Evolutionary conservation across 1,140 invertebrate genomes (phyloP).

Genomic region (Dinothrombium tinctorium): DNA sequence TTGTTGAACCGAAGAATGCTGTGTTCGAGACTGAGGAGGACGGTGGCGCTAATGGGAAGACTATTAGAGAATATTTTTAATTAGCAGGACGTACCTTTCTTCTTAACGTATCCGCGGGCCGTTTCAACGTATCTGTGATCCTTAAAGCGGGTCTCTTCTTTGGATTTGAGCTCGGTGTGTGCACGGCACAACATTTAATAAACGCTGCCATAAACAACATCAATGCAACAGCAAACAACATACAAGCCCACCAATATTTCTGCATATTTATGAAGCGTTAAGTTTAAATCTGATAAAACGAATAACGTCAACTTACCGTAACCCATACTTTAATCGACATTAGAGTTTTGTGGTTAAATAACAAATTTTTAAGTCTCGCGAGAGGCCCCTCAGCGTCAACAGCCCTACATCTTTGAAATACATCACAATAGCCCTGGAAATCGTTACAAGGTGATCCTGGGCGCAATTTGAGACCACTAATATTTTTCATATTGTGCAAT

Average conservation of each 20-base stretch:
- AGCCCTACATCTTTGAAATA: slow-evolving; percentile 87
- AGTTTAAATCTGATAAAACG: no score
- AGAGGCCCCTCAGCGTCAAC: slow-evolving; percentile 95
- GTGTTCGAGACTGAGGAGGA: slow-evolving; percentile 3
- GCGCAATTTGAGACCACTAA: slow-evolving; percentile 55
- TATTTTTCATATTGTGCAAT: slow-evolving; percentile 48
- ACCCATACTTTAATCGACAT: slow-evolving; percentile 63
- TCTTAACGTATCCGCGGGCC: slow-evolving; percentile 63
- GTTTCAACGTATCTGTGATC: slow-evolving; percentile 57
- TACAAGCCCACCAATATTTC: slow-evolving; percentile 91
- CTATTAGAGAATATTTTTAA: neutral
- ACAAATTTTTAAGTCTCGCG: slow-evolving; percentile 79
- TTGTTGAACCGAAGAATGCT: neutral
- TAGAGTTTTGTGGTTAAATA: slow-evolving; percentile 76
- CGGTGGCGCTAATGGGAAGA: neutral
- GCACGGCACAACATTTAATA: slow-evolving; percentile 96
- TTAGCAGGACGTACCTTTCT: slow-evolving; percentile 33
- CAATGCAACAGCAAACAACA: slow-evolving; percentile 67
- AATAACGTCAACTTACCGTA: slow-evolving; percentile 31
- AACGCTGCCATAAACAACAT: slow-evolving; percentile 93
- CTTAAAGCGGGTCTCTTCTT: slow-evolving; percentile 62
- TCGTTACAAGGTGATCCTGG: slow-evolving; percentile 92
- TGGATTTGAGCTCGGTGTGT: slow-evolving; percentile 91
- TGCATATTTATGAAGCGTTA: no score
- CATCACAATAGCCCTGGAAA: slow-evolving; percentile 96